Conservation (phyloP, 92 coral and sea anemone genomes). For the Ricordea florida region DNA sequence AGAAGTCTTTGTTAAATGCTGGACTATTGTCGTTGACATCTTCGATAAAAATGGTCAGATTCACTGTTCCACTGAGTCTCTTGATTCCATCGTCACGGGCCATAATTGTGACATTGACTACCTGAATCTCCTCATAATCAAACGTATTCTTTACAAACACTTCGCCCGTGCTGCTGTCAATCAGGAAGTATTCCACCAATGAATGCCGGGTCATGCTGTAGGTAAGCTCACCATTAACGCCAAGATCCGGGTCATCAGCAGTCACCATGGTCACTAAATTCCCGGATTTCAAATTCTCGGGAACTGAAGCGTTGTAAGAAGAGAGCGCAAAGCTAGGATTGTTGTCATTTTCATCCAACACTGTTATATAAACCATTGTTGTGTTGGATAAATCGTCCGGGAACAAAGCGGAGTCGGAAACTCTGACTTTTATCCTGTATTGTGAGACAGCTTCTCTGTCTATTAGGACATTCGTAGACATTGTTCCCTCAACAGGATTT, state of each 20-base stretch:
- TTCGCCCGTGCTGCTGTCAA: conserved; percentile 55
- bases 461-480: conserved; percentile 52
- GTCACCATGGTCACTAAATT: conserved; percentile 63
- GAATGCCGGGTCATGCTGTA: conserved; percentile 36
- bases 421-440: conserved; percentile 58
- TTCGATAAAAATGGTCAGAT: conserved; percentile 25
- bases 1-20: conserved; percentile 22
- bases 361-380: conserved; percentile 44
- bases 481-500: conserved; percentile 44
- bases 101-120: conserved; percentile 24
- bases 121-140: conserved; percentile 41
- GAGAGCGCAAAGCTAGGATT: conserved; percentile 37
- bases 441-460: conserved; percentile 61
- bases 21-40: conserved; percentile 71
- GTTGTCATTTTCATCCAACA: conserved; percentile 62
- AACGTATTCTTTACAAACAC: conserved; percentile 35
- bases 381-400: conserved; percentile 49
- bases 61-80: conserved; percentile 32
- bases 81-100: conserved; percentile 61
- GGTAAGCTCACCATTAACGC: conserved; percentile 61
- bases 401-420: conserved; percentile 57
- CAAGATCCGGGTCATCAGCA: conserved; percentile 55
- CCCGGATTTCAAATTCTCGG: conserved; percentile 65
- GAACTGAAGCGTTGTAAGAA: conserved; percentile 45
- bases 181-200: conserved; percentile 36